Conservation (phyloP, 2,888 invertebrate genomes). For the Azorinus chamasolen region DNA sequence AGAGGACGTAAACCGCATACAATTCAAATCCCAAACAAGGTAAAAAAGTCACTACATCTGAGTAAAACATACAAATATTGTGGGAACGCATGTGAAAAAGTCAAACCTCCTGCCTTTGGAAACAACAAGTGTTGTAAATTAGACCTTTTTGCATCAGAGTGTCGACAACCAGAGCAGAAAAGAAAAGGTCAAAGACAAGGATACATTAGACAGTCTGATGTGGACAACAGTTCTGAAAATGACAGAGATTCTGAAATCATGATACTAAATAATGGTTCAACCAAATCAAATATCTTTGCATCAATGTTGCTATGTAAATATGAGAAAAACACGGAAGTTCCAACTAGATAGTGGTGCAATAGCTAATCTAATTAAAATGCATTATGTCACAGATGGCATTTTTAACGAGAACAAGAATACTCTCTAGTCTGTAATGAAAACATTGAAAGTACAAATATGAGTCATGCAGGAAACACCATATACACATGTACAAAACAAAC, state of each 20-base stretch:
- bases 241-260: slow-evolving; percentile 6
- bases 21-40: slow-evolving; percentile 2
- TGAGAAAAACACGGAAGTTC: slow-evolving; percentile 5
- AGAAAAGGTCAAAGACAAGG: background rate
- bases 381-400: too few relatives aligned
- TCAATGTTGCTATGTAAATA: slow-evolving; percentile 10
- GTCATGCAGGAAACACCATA: too few relatives aligned
- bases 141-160: too few relatives aligned
- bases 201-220: background rate
- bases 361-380: background rate
- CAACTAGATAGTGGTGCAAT: slow-evolving; percentile 10
- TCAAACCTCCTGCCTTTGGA: background rate
- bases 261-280: slow-evolving; percentile 1
- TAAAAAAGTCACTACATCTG: background rate
- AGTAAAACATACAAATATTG: slow-evolving; percentile 9
- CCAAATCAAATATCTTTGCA: slow-evolving; percentile 5
- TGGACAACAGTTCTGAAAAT: background rate
- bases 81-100: background rate
- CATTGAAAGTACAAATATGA: too few relatives aligned
- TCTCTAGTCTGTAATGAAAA: too few relatives aligned
- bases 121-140: too few relatives aligned
- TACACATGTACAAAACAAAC: too few relatives aligned
- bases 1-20: slow-evolving; percentile 1
- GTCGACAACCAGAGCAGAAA: background rate
- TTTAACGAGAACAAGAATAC: too few relatives aligned